Evolutionary conservation across 1,140 invertebrate species (phyloP), one percentile per base, ranked within the genome.

Genomic region (Zaprionus gabonicus): DNA sequence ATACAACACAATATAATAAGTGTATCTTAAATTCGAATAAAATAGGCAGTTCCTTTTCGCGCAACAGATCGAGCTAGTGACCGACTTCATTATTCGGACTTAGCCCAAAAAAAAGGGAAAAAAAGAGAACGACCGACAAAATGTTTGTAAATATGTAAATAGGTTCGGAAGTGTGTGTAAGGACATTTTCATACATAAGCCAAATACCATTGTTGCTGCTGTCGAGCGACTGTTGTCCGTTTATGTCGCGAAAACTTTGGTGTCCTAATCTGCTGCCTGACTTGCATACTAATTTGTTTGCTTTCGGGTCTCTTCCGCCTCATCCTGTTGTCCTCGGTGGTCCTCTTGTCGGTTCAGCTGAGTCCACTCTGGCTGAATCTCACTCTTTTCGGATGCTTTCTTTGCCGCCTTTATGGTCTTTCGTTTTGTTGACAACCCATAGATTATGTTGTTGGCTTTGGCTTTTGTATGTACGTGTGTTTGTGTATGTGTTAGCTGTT

Each of bases 261-360:
- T 90, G 85, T 91, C 87, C 87, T 91, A 91, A 91, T 91, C 87
- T 87, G 81, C 83, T 84, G 79, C 78, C 81, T 73, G 87, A 84
- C 87, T 87, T 91, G 87, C 87, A 91, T 91, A 91, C 87, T 91
- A 91, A 90, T 91, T 90, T 91, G 88, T 91, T 91, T 87, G 78
- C 67, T 91, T 55, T 68, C 55, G 23, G 63, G 49, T 28, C 36
- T 55, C 63, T 57, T 56, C 53, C 34, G 23, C 41, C 44, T 13
- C 60, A 17, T 46, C 60, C 28, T 7, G 15, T n/a, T 36, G 25
- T 41, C 20, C 17, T 20, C 31, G 3, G 15, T 23, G 46, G 6
- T 46, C 57, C 17, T 17, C 58, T 38, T 25, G 20, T 12, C 10
- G 38, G 41, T 71, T 27, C 57, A 28, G 38, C 36, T 69, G 12